Evolutionary conservation across 2,113 vertebrate species (phyloP).

Genomic region (cattle (Bos taurus)): ARS-UCD2.0 NC_037328.1:23330501-23331000

Average conservation of each 20-base stretch:
- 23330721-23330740: neutral
- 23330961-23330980: slow-evolving; percentile 9
- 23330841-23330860: neutral
- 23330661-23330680: neutral
- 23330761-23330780: neutral
- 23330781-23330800: neutral
- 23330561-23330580: neutral
- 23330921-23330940: slow-evolving; percentile 10
- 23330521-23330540: neutral
- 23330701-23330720: neutral
- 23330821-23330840: neutral
- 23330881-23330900: neutral
- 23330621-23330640: neutral
- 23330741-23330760: neutral
- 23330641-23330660: neutral
- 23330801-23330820: neutral
- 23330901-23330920: neutral
- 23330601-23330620: neutral
- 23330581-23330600: neutral
- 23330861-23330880: neutral
- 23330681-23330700: neutral
- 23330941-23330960: neutral
- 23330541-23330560: slow-evolving; percentile 8
- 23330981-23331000: slow-evolving; percentile 27
- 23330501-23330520: slow-evolving; percentile 6